Evolutionary conservation across 1,140 invertebrate genomes (phyloP), one percentile per base, ranked within the genome.

Genomic region (Trypoxylus dichotomus): DNA sequence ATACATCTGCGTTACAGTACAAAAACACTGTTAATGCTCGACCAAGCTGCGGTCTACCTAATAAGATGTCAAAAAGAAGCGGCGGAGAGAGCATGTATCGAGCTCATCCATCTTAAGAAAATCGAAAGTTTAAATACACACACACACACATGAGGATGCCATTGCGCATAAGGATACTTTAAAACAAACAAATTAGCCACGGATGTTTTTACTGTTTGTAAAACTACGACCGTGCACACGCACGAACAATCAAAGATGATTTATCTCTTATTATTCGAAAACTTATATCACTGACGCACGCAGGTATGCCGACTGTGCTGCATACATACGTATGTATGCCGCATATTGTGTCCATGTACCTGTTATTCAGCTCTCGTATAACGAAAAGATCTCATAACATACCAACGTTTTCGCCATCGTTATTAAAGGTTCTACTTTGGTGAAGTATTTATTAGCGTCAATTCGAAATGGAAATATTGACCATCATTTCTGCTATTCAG

Each of bases 131-230:
- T 2, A 72, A 72, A 72, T 19, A n/a, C 21, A 60, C 7, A 21
- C 58, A n/a, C 58, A n/a, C 58, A n/a, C n/a, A n/a, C n/a, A n/a
- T 43, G 15, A 15, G 42, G 42, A 43, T 43, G 15, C 42, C 2
- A 43, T 15, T 43, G 21, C 58, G 21, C 3, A 60, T 1, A 60
- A 15, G 71, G 19, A 37, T 74, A 74, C 27, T 47, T 79, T 78
- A 80, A 78, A 83, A 83, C 79, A 83, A 81, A 83, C 82, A 81
- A 83, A 83, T 83, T 83, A 80, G 77, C 79, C 76, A 19, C 54
- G 76, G 77, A 80, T 76, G 75, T 79, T 78, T 78, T 73, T 78
- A 60, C 41, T 24, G 72, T 32, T 37, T 58, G 47, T 74, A 79
- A 79, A 74, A 79, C 37, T 71, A n/a, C 60, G 37, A 74, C 25